Percentiles rank a stretch among this genome's conserved stretches.
Evolutionary conservation across 2,797 vertebrate genomes (phyloP).

Genomic region (Champsocephalus gunnari): DNA sequence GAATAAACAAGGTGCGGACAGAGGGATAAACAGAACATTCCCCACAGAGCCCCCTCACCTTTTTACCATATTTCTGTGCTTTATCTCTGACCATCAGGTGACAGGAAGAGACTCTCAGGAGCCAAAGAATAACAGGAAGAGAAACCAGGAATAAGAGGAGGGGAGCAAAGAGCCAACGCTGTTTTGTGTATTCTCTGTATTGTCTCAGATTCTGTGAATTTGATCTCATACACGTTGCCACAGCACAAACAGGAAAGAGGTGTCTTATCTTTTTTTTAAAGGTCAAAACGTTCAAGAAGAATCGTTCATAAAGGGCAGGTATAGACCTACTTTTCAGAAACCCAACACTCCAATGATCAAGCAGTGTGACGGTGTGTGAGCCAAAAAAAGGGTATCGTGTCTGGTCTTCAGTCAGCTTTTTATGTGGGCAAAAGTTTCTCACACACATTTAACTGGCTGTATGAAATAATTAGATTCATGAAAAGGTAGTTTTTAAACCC

Average conservation of each 20-base stretch:
- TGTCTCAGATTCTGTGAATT: slow-evolving; percentile 32
- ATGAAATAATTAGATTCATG: slow-evolving; percentile 8
- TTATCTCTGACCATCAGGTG: slow-evolving; percentile 71
- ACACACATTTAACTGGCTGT: slow-evolving; percentile 5
- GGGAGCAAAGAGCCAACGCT: slow-evolving; percentile 22
- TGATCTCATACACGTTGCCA: slow-evolving; percentile 29
- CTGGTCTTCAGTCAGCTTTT: slow-evolving; percentile 12
- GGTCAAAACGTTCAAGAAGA: too few relatives aligned
- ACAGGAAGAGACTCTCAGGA: slow-evolving; percentile 73
- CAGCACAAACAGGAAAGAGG: slow-evolving; percentile 8
- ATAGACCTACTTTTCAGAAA: too few relatives aligned
- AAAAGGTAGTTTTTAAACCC: not conserved
- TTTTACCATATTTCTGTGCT: slow-evolving; percentile 49
- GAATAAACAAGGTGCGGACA: slow-evolving; percentile 11
- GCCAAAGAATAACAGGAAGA: slow-evolving; percentile 82
- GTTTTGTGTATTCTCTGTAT: slow-evolving; percentile 36
- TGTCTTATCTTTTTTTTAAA: not conserved
- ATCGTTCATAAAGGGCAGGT: too few relatives aligned
- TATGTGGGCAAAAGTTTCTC: slow-evolving; percentile 13
- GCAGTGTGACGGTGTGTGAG: not conserved
- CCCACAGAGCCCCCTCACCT: slow-evolving; percentile 32
- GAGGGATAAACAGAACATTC: slow-evolving; percentile 23
- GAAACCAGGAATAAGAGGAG: slow-evolving; percentile 61
- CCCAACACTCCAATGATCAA: too few relatives aligned
- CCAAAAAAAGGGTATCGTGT: slow-evolving; percentile 2